Percentiles rank a stretch among this genome's conserved stretches.
These are phyloP conservation scores for Copidosoma aretas DNA, from an alignment of 2,888 invertebrate species.

Conservation along the genomic window DNA sequence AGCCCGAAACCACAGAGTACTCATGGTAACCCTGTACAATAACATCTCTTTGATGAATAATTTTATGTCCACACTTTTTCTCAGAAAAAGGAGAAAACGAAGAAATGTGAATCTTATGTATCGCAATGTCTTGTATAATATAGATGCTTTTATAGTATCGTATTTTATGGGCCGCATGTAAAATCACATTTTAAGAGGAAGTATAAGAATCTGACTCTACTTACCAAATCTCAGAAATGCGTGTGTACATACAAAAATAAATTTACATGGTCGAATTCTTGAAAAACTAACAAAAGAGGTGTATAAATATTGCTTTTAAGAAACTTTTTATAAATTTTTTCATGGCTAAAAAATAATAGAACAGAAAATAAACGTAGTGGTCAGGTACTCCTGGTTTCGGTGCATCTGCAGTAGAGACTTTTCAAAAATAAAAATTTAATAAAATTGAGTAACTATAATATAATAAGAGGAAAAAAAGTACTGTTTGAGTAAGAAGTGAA, in stretches of 20 bases:
- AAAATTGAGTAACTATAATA: constrained; percentile 38
- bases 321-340: constrained; percentile 41
- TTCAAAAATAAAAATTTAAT: constrained; percentile 27
- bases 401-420: constrained; percentile 34
- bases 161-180: too few species aligned
- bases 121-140: constrained; percentile 26
- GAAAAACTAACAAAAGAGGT: constrained; percentile 6
- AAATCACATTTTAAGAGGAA: too few species aligned
- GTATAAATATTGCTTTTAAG: constrained; percentile 37
- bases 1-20: constrained; percentile 38
- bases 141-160: constrained; percentile 18
- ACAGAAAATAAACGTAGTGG: constrained; percentile 18
- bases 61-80: constrained; percentile 7
- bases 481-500: constrained; percentile 32
- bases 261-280: constrained; percentile 18
- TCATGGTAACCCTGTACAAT: constrained; percentile 19
- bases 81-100: constrained; percentile 8
- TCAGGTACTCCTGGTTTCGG: constrained; percentile 41
- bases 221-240: constrained; percentile 26
- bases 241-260: constrained; percentile 27
- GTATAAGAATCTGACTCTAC: background rate
- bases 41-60: background rate
- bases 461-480: constrained; percentile 33
- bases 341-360: constrained; percentile 28
- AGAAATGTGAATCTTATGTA: constrained; percentile 6